Conservation (phyloP, 1,140 invertebrate species). For the Aphis gossypii region DNA sequence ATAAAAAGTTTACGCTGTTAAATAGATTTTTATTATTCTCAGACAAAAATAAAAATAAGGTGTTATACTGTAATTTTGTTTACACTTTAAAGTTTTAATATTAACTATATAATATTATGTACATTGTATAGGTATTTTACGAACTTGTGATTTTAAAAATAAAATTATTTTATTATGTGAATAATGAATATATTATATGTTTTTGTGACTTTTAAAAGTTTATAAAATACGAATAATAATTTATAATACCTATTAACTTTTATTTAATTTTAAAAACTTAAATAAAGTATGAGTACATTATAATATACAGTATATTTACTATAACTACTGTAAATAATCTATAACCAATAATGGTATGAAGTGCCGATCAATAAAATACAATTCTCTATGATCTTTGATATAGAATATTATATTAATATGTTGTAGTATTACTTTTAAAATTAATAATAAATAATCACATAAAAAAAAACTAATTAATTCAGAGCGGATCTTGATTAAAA, state of each 20-base stretch:
- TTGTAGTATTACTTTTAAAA: no score
- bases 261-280: not conserved
- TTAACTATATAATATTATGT: not conserved
- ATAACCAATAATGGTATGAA: not conserved
- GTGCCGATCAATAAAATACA: not conserved
- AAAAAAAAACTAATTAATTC: no score
- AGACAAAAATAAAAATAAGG: not conserved
- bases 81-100: not conserved
- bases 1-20: not conserved
- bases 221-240: not conserved
- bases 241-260: not conserved
- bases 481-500: no score
- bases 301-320: not conserved
- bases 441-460: no score
- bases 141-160: not conserved
- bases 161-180: not conserved
- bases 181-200: not conserved
- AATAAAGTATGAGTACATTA: not conserved
- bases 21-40: conserved; percentile 22
- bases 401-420: no score
- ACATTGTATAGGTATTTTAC: not conserved
- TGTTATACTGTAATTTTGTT: not conserved
- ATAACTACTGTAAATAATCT: not conserved
- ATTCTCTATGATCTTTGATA: no score
- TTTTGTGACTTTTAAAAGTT: not conserved